Evolutionary conservation across 2,888 invertebrate species (phyloP).

Genomic region (Megastigmus dorsalis): DNA sequence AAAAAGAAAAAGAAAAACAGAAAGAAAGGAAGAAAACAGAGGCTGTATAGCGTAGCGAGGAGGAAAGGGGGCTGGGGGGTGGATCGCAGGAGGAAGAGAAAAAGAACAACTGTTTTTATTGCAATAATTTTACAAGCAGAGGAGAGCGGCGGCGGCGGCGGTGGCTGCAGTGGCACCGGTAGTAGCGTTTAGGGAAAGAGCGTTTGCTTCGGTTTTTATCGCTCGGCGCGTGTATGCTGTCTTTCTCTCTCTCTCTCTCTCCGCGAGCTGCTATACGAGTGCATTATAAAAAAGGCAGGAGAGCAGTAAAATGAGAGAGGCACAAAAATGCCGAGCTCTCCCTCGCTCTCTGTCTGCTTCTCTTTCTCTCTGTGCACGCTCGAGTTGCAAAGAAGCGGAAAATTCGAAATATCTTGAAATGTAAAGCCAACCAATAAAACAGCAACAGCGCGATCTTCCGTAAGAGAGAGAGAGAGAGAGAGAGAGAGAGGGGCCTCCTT

Average conservation of each 20-base stretch:
- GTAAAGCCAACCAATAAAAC: conserved; percentile 49
- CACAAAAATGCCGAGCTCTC: conserved; percentile 13
- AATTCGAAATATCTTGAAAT: conserved; percentile 41
- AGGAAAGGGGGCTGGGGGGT: too few relatives aligned
- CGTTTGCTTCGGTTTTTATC: conserved; percentile 17
- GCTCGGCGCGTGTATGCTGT: background rate
- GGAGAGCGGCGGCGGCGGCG: background rate
- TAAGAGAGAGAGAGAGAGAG: too few relatives aligned
- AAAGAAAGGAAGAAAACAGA: too few relatives aligned
- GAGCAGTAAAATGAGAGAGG: conserved; percentile 16
- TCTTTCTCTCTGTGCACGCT: too few relatives aligned
- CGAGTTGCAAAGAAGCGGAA: conserved; percentile 8
- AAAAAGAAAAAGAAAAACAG: too few relatives aligned
- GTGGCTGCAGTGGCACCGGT: too few relatives aligned
- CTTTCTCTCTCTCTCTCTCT: too few relatives aligned
- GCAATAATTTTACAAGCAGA: conserved; percentile 35
- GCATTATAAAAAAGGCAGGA: conserved; percentile 33
- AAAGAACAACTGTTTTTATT: conserved; percentile 5
- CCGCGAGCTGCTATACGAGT: background rate
- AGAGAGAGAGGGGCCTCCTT: background rate
- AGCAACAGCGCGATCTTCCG: conserved; percentile 1
- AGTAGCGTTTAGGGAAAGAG: conserved; percentile 1
- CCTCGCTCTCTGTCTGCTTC: too few relatives aligned
- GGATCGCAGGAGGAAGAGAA: too few relatives aligned
- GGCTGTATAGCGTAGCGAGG: too few relatives aligned